A percentile compares a stretch with the other conserved stretches of the same genome.
phyloP scores from a whole-genome alignment of 2,888 invertebrate genomes.

The Drosophila picticornis region DNA sequence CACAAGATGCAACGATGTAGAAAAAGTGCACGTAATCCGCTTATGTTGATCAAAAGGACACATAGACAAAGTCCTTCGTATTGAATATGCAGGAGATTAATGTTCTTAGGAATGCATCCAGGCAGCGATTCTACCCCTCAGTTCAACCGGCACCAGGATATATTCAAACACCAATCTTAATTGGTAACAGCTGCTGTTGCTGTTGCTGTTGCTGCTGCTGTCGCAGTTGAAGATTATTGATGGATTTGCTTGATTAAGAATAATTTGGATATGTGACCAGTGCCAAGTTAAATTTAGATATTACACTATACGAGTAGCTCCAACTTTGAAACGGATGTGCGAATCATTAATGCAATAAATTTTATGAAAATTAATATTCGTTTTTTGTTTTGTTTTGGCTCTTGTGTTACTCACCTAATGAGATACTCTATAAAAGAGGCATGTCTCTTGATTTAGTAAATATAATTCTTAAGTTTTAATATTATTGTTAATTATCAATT shows the following conservation, averaged over 20 bases:
- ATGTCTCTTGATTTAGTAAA: background rate
- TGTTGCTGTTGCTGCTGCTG: conserved; percentile 25
- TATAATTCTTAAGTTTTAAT: no score
- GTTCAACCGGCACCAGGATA: background rate
- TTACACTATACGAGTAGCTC: conserved; percentile 26
- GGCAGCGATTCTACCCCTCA: conserved; percentile 17
- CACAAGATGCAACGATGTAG: conserved; percentile 60
- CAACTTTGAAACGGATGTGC: conserved; percentile 38
- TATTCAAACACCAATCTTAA: conserved; percentile 21
- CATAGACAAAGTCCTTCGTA: conserved; percentile 3
- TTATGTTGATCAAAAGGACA: conserved; percentile 47
- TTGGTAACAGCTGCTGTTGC: conserved; percentile 42
- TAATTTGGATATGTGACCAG: conserved; percentile 13
- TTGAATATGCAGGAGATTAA: conserved; percentile 57
- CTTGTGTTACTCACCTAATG: background rate
- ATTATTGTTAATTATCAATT: no score
- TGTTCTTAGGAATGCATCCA: conserved; percentile 27
- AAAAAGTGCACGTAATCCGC: conserved; percentile 71
- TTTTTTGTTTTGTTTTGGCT: background rate
- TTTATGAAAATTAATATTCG: background rate
- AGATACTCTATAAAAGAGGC: background rate
- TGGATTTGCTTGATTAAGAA: conserved; percentile 21
- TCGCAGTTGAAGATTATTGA: conserved; percentile 56
- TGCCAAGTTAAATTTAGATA: conserved; percentile 44
- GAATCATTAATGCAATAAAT: conserved; percentile 9